Evolutionary conservation across 2,113 vertebrate genomes (phyloP).

Genomic region (Podocnemis expansa): DNA sequence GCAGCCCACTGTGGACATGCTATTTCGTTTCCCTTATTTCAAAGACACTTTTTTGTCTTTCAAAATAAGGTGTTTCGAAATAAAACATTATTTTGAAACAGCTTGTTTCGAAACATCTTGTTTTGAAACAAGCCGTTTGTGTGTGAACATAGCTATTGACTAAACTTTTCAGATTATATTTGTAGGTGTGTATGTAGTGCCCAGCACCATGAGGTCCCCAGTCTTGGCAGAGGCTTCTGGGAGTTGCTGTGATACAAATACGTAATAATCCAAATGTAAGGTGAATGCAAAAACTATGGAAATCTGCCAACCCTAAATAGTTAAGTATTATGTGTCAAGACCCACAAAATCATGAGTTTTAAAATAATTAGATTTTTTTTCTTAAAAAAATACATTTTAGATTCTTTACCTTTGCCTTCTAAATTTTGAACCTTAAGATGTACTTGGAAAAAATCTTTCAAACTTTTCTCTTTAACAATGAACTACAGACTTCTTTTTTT

Average conservation of each 20-base stretch:
- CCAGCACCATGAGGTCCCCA: background rate
- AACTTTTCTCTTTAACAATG: background rate
- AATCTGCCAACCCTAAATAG: background rate
- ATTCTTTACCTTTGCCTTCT: background rate
- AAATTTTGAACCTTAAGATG: background rate
- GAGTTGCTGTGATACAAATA: background rate
- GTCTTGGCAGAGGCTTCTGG: background rate
- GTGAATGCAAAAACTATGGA: background rate
- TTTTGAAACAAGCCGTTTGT: too few species aligned
- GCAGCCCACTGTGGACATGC: too few species aligned
- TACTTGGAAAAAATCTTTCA: background rate
- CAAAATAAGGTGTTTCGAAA: too few species aligned
- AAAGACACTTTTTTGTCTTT: too few species aligned
- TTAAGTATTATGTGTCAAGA: background rate
- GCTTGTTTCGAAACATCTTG: too few species aligned
- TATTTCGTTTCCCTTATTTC: too few species aligned
- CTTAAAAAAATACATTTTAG: background rate
- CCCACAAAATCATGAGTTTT: background rate
- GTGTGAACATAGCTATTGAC: too few species aligned
- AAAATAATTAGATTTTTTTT: background rate
- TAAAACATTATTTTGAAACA: too few species aligned
- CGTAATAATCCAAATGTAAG: background rate
- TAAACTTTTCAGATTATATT: background rate
- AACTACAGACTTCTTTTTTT: background rate
- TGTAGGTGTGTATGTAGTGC: background rate